Percentiles rank a stretch among this genome's conserved stretches.
Conservation (phyloP, 2,113 vertebrate species). For the Pterophyllum scalare region DNA sequence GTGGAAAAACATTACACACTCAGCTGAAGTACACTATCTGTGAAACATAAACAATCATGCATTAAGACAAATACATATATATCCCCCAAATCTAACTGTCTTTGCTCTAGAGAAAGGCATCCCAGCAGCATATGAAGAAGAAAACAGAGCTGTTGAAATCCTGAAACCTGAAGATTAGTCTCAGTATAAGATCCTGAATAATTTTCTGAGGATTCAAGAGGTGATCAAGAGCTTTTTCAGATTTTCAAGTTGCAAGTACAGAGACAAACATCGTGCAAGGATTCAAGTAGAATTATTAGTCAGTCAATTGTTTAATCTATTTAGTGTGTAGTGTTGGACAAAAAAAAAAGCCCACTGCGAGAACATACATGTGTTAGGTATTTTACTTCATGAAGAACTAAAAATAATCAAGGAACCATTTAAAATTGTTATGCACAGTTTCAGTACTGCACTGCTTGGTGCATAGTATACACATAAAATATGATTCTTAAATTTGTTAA, state of each 20-base stretch:
- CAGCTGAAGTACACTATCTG: not conserved
- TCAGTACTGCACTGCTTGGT: not conserved
- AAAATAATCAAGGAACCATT: too few relatives aligned
- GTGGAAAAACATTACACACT: not conserved
- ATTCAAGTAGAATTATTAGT: not conserved
- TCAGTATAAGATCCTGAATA: not conserved
- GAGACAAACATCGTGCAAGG: not conserved
- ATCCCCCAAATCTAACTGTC: not conserved
- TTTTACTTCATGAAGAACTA: too few relatives aligned
- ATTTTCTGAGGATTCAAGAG: not conserved
- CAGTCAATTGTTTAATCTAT: not conserved
- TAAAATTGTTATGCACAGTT: not conserved
- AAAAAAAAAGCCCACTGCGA: not conserved
- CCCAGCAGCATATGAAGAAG: not conserved
- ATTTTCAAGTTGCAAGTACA: not conserved
- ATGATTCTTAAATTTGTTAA: not conserved
- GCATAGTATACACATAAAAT: not conserved
- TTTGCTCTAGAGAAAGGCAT: not conserved
- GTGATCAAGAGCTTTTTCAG: not conserved
- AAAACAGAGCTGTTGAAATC: not conserved
- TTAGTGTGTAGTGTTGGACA: not conserved
- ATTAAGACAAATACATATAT: not conserved
- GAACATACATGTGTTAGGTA: too few relatives aligned
- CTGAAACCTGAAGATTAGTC: not conserved
- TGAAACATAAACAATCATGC: not conserved